phyloP scores from a whole-genome alignment of 2,888 invertebrate genomes.

The Acanthosoma haemorrhoidale region DNA sequence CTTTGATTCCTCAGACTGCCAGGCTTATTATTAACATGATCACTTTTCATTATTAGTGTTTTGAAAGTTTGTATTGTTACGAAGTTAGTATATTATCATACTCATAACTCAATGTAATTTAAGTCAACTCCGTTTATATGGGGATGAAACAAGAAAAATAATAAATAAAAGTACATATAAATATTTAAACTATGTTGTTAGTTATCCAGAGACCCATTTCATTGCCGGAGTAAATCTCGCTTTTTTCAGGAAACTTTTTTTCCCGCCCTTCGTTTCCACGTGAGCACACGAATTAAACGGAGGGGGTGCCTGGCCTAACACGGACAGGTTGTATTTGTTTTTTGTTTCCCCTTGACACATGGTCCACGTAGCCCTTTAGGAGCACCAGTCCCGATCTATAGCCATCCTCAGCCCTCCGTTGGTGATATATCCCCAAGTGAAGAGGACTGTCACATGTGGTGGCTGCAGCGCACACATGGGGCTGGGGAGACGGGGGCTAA shows the following conservation, averaged over 20 bases:
- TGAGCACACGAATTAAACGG: background rate
- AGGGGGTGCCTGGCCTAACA: background rate
- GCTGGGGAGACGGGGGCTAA: background rate
- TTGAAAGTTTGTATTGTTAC: too few species aligned
- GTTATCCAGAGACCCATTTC: too few species aligned
- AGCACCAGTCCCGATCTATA: background rate
- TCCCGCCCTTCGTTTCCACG: background rate
- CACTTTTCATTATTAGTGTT: too few species aligned
- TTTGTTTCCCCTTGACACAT: background rate
- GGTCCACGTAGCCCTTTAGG: background rate
- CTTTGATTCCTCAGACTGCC: too few species aligned
- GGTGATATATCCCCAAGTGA: background rate
- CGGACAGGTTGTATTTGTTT: background rate
- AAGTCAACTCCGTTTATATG: too few species aligned
- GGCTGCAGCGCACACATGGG: constrained; percentile 4
- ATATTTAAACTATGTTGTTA: too few species aligned
- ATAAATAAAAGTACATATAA: too few species aligned
- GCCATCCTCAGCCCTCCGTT: too few species aligned
- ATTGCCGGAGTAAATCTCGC: constrained; percentile 2
- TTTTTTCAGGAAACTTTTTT: background rate
- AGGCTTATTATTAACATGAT: too few species aligned
- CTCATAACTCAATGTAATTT: too few species aligned
- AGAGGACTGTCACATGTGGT: constrained; percentile 8
- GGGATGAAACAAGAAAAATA: too few species aligned
- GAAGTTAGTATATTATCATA: too few species aligned